Base-by-base conservation (phyloP, 2,797 vertebrate species). In the Nyctalus aviator region DNA sequence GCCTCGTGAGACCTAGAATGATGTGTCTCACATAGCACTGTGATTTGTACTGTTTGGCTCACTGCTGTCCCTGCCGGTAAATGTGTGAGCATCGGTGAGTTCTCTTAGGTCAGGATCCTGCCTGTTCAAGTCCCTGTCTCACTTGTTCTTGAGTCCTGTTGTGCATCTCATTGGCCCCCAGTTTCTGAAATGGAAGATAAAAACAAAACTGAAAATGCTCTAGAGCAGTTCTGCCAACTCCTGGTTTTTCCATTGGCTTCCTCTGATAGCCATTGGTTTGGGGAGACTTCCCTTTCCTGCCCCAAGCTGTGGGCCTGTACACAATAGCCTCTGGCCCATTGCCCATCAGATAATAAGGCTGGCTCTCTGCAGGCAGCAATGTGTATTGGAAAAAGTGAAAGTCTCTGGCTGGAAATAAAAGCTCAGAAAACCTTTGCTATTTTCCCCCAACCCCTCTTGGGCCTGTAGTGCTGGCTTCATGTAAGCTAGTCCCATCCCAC, bases 201-300 rank as follows among this genome's bases (percentile, higher is more conserved):
- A 97, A 97, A 96, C 94, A 97, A 97, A 97, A 97, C 95, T 96
- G 95, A 97, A 97, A 97, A 97, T 71, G 35, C 85, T 94, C 86
- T 95, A 88, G 88, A 91, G 92, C 84, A 93, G 77, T 96, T 95
- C 96, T 98, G 98, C 98, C 97, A 98, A 95, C 73, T 37, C 96
- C 97, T 98, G 96, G 97, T 98, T 98, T 98, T 99, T 98, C 98
- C 98, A 98, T 98, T 98, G 94, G 97, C 98, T 99, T 99, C 99
- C 99, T 98, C 98, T 99, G 98, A 98, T 98, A 98, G 97, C 93
- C 98, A 98, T 98, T 99, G 99, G 98, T 98, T 97, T 98, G 98
- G 98, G 98, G 98, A 96, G 98, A 98, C 99, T 99, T 99, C 99
- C 99, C 98, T 99, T 99, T 99, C 99, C 99, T 99, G 99, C 98